A percentile compares a stretch with the other conserved stretches of the same genome.
These are phyloP conservation scores for Caloenas nicobarica DNA, from an alignment of 2,113 vertebrate species.

Conservation along the genomic window DNA sequence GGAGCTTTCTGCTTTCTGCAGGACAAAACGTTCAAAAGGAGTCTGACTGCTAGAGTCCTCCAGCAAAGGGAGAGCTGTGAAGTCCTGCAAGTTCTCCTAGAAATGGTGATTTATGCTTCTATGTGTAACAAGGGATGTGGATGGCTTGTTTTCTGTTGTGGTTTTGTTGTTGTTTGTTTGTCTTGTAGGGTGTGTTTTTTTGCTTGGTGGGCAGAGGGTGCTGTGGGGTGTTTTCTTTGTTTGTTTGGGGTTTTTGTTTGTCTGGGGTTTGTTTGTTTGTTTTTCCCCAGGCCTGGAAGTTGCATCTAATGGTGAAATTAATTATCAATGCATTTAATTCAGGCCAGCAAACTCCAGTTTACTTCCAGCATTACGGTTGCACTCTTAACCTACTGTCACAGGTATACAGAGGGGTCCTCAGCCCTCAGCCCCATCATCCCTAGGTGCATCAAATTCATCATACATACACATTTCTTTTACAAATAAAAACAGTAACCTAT, in stretches of 20 bases:
- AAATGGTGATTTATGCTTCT: background rate
- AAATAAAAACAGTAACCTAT: background rate
- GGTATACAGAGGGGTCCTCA: background rate
- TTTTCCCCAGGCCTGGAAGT: background rate
- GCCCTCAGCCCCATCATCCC: too few relatives aligned
- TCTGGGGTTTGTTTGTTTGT: too few relatives aligned
- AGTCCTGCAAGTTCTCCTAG: rapidly evolving
- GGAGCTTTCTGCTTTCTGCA: constrained; percentile 2
- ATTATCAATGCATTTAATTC: background rate
- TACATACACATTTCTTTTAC: rapidly evolving
- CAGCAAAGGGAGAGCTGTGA: rapidly evolving
- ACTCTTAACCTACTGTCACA: too few relatives aligned
- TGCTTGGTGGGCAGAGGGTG: too few relatives aligned
- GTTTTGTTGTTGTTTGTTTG: too few relatives aligned
- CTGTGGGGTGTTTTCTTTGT: too few relatives aligned
- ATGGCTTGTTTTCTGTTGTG: background rate
- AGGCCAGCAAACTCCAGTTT: background rate
- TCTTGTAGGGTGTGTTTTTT: too few relatives aligned
- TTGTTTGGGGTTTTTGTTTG: too few relatives aligned
- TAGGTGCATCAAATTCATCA: too few relatives aligned
- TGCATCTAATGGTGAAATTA: background rate
- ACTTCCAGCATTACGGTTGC: background rate
- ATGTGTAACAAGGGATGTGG: background rate
- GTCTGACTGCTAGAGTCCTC: background rate
- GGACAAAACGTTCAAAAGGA: background rate